Conservation (phyloP, 2,113 vertebrate species). For the Baryphthengus martii region DNA sequence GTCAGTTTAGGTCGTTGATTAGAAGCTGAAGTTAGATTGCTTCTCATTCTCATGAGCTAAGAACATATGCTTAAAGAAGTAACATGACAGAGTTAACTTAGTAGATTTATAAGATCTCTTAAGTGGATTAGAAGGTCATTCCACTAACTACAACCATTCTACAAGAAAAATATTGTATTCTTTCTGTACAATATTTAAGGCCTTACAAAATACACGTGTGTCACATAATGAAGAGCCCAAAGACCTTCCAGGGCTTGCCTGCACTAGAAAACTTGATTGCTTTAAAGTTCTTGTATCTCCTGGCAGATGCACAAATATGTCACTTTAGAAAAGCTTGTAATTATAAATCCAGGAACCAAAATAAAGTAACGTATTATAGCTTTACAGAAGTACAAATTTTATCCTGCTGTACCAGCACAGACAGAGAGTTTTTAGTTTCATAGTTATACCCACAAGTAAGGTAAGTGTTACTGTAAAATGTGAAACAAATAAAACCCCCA, state of each 20-base stretch:
- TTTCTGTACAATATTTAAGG: not conserved
- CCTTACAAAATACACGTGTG: not conserved
- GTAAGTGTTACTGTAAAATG: not conserved
- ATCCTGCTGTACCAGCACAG: not conserved
- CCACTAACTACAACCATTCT: not conserved
- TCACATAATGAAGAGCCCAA: not conserved
- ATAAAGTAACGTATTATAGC: not conserved
- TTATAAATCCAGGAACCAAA: not conserved
- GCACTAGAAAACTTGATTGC: not conserved
- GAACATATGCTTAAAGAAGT: not conserved
- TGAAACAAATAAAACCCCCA: not conserved
- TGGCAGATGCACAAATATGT: not conserved
- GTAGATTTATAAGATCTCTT: not conserved
- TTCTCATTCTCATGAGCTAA: not conserved
- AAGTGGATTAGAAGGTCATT: not conserved
- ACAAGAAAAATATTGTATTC: not conserved
- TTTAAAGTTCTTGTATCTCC: not conserved
- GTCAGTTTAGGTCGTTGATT: not conserved
- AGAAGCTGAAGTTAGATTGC: not conserved
- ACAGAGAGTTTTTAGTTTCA: not conserved
- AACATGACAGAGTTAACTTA: not conserved
- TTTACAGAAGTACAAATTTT: not conserved
- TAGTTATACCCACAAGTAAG: not conserved
- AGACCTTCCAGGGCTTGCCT: not conserved
- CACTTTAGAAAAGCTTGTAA: not conserved